These are phyloP conservation scores for Stercorarius parasiticus DNA, from an alignment of 2,113 vertebrate genomes.

Conservation along the genomic window DNA sequence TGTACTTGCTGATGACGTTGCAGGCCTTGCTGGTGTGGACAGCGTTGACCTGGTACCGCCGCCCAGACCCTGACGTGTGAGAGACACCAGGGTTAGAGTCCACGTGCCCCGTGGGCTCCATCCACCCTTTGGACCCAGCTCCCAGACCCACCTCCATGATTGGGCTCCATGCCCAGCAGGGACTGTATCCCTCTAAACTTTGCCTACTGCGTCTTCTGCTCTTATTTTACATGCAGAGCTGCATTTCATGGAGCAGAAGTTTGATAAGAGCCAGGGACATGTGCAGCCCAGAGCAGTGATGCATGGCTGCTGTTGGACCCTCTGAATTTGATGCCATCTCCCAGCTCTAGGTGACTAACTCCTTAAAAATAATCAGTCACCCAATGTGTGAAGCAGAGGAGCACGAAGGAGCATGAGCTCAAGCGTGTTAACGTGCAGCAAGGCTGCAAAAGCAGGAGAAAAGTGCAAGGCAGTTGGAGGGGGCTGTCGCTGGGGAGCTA, in stretches of 20 bases:
- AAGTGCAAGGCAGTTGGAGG: neutral
- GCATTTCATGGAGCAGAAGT: neutral
- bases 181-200: neutral
- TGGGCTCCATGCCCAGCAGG: neutral
- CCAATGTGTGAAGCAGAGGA: neutral
- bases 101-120: fast-evolving
- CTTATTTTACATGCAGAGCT: neutral
- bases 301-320: neutral
- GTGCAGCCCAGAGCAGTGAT: neutral
- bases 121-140: neutral
- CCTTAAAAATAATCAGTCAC: neutral
- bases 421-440: fast-evolving
- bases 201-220: neutral
- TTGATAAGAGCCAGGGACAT: neutral
- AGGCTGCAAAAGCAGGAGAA: neutral
- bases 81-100: neutral
- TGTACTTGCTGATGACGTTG: constrained; percentile 94
- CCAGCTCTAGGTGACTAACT: neutral
- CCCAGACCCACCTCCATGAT: neutral
- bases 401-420: neutral
- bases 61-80: constrained; percentile 77
- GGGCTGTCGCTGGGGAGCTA: neutral
- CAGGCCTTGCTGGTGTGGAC: constrained; percentile 93
- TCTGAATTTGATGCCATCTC: neutral
- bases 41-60: constrained; percentile 84